A percentile compares a stretch with the other conserved stretches of the same genome.
phyloP scores from a whole-genome alignment of 2,797 vertebrate species.

The Limnodromus scolopaceus region DNA sequence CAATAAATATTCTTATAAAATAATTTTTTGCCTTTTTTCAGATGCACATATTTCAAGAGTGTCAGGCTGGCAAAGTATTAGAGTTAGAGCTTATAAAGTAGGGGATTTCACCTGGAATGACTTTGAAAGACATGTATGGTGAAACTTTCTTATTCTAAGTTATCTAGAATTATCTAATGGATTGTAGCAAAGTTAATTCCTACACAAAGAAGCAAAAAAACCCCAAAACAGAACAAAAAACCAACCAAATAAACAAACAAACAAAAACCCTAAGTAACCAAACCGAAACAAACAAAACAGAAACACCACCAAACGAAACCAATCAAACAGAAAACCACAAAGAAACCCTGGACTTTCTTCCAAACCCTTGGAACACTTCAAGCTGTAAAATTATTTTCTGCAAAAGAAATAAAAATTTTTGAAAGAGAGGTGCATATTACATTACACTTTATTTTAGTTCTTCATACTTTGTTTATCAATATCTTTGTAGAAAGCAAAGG shows the following conservation, averaged over 20 bases:
- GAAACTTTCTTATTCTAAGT: not conserved
- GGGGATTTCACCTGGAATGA: not conserved
- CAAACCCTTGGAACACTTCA: not conserved
- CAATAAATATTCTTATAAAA: not conserved
- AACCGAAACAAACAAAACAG: not conserved
- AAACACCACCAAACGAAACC: not conserved
- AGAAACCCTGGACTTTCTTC: not conserved
- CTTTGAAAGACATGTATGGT: not conserved
- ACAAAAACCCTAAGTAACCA: not conserved
- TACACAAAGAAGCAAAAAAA: not conserved
- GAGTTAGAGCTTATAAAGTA: not conserved
- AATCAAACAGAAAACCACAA: not conserved
- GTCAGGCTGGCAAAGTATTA: not conserved
- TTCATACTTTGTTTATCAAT: not conserved
- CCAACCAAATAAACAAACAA: too few relatives aligned
- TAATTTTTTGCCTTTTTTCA: not conserved
- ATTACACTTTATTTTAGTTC: not conserved
- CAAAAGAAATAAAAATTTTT: not conserved
- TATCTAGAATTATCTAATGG: not conserved
- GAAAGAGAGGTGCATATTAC: fast-evolving
- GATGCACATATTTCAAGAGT: not conserved
- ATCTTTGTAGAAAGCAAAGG: not conserved
- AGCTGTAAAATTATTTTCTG: not conserved
- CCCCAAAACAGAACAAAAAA: fast-evolving
- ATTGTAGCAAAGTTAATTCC: not conserved